A percentile compares a stretch with the other conserved stretches of the same genome.
phyloP scores from a whole-genome alignment of 2,888 invertebrate genomes.

The Drosophila tanythrix region DNA sequence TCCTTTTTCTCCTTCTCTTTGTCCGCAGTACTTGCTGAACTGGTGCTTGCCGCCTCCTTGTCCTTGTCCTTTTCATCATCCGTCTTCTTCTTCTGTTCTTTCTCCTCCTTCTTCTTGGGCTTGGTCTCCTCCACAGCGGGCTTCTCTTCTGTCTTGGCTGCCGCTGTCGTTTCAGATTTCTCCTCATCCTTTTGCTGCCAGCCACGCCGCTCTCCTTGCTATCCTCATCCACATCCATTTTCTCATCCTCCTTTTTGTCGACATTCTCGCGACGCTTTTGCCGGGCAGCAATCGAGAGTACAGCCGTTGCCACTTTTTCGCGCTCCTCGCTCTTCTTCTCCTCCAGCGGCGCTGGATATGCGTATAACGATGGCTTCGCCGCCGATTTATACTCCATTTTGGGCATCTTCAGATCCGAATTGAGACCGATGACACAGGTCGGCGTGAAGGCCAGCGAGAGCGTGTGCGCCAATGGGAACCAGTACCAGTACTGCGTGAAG shows the following conservation, averaged over 20 bases:
- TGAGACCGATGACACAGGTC: constrained; percentile 97
- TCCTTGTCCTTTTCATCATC: constrained; percentile 68
- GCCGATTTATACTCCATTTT: constrained; percentile 96
- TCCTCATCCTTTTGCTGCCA: constrained; percentile 85
- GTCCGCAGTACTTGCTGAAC: constrained; percentile 56
- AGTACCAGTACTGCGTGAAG: constrained; percentile 99
- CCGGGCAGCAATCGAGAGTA: constrained; percentile 97
- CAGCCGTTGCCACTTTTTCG: constrained; percentile 98
- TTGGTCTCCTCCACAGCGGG: constrained; percentile 59
- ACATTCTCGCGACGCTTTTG: constrained; percentile 93
- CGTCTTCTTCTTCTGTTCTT: constrained; percentile 59
- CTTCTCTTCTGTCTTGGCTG: constrained; percentile 80
- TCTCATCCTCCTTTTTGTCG: constrained; percentile 87
- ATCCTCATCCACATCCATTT: constrained; percentile 95
- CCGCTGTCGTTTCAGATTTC: constrained; percentile 45
- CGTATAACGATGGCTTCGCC: constrained; percentile 97
- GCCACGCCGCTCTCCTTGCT: constrained; percentile 84
- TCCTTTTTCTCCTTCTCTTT: constrained; percentile 84
- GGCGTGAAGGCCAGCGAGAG: constrained; percentile 98
- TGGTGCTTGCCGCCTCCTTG: constrained; percentile 81
- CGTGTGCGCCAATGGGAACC: constrained; percentile 99
- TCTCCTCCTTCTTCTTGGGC: constrained; percentile 76
- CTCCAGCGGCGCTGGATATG: constrained; percentile 98
- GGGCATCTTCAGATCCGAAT: constrained; percentile 96
- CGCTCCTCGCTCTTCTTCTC: constrained; percentile 99